Base-by-base conservation (phyloP, 2,888 invertebrate genomes). In the Nemotelus nigrinus region DNA sequence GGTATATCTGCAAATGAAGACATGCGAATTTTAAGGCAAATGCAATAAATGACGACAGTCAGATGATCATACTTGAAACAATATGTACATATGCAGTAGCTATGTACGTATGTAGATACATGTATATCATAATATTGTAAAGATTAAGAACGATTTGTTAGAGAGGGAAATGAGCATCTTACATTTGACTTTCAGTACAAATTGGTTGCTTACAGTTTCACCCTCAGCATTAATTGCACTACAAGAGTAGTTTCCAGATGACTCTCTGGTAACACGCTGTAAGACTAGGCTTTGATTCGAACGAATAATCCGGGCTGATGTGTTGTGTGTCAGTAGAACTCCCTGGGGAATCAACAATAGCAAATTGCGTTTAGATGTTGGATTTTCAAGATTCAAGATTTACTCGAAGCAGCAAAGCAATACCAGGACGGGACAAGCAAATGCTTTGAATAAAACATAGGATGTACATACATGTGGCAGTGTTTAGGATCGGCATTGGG, bases 201-300 rank as follows among this genome's bases (percentile, higher is more conserved):
- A 91, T 84, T 93, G 92, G 85, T 94, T 93, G 88, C 94, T 94
- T 84, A 91, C 90, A 64, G 94, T 93, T 88, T 94, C 93, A 10
- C 94, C 94, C 87, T 94, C 92, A 65, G 91, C 90, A 87, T 95
- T 95, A 83, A 92, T 91, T 77, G 94, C 94, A 70, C 93, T 92
- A 88, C 95, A 95, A 81, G 93, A 91, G 88, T 95, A 95, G 81
- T 91, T 90, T 79, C 95, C 95, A 81, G 93, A 93, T 85, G 92
- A 93, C 85, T 91, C 91, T 79, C 93, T 89, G 79, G 93, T 93
- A 83, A 95, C 94, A 87, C 92, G 92, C 88, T 95, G 95, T 85
- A 95, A 90, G 81, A 95, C 95, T 81, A 95, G 89, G 85, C 94
- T 94, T 88, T 95, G 94, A 89, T 94, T 95, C 87, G 93, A 94